A percentile compares a stretch with the other conserved stretches of the same genome.
Evolutionary conservation across 2,797 vertebrate species (phyloP).

Genomic region (Danio choprae): DNA sequence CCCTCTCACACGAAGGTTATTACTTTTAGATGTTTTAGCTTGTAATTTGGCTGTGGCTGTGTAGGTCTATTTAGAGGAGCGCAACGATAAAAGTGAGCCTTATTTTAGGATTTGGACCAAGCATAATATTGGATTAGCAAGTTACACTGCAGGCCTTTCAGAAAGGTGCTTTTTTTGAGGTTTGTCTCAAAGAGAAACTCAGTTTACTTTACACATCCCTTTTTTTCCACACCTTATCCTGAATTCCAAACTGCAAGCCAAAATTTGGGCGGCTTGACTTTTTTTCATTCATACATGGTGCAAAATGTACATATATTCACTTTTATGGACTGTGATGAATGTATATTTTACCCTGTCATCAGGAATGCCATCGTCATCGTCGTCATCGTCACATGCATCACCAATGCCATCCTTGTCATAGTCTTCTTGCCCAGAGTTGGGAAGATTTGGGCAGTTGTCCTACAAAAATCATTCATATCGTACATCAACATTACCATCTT

Average conservation of each 20-base stretch:
- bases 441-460: constrained; percentile 98
- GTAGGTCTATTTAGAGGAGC: constrained; percentile 60
- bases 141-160: constrained; percentile 67
- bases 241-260: constrained; percentile 66
- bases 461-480: constrained; percentile 66
- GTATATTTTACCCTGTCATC: constrained; percentile 86
- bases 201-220: constrained; percentile 69
- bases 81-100: constrained; percentile 67
- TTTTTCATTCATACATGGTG: constrained; percentile 1
- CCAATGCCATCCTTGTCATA: constrained; percentile 95
- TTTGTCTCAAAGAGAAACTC: constrained; percentile 68
- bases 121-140: constrained; percentile 70
- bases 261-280: neutral
- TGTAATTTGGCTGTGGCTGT: constrained; percentile 61
- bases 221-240: constrained; percentile 57
- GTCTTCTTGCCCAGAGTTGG: constrained; percentile 98
- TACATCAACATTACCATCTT: constrained; percentile 29
- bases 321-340: constrained; percentile 10
- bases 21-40: constrained; percentile 56
- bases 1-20: constrained; percentile 35
- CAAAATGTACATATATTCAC: constrained; percentile 15
- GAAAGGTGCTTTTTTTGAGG: constrained; percentile 68
- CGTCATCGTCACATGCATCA: constrained; percentile 94
- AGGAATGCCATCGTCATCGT: constrained; percentile 93
- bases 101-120: constrained; percentile 68